These are phyloP conservation scores for Hyposoter dolosus DNA, from an alignment of 2,888 invertebrate genomes.

Conservation along the genomic window DNA sequence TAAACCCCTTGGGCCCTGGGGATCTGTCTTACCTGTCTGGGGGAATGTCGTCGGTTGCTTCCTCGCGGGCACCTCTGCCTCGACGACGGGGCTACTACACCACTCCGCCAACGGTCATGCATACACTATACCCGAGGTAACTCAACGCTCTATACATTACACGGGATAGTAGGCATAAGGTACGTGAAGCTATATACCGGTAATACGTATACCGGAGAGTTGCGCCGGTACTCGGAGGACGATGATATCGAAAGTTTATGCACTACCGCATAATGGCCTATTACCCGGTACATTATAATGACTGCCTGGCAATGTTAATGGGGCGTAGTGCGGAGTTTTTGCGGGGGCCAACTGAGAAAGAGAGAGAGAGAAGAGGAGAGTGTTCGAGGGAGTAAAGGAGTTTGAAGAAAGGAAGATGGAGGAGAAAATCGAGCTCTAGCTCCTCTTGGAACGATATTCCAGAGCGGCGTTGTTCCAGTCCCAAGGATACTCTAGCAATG, in stretches of 20 bases:
- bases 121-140: constrained; percentile 41
- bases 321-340: constrained; percentile 75
- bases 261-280: constrained; percentile 77
- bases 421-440: constrained; percentile 46
- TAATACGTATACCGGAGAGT: constrained; percentile 43
- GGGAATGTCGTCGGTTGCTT: constrained; percentile 54
- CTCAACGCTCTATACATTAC: constrained; percentile 36
- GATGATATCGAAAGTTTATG: constrained; percentile 79
- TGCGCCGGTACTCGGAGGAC: constrained; percentile 49
- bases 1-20: constrained; percentile 36
- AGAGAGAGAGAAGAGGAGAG: constrained; percentile 63
- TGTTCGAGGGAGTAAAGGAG: constrained; percentile 53
- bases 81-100: constrained; percentile 45
- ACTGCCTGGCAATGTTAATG: constrained; percentile 78
- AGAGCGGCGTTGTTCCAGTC: constrained; percentile 33
- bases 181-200: constrained; percentile 35
- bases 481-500: not conserved
- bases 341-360: constrained; percentile 43
- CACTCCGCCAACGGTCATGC: constrained; percentile 43
- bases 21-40: constrained; percentile 54
- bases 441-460: constrained; percentile 5
- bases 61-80: constrained; percentile 44
- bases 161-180: constrained; percentile 33
- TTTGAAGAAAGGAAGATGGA: constrained; percentile 48
- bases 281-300: constrained; percentile 79